Evolutionary conservation across 2,113 vertebrate genomes (phyloP), one percentile per base, ranked within the genome.

Genomic region (Donacobius atricapilla): DNA sequence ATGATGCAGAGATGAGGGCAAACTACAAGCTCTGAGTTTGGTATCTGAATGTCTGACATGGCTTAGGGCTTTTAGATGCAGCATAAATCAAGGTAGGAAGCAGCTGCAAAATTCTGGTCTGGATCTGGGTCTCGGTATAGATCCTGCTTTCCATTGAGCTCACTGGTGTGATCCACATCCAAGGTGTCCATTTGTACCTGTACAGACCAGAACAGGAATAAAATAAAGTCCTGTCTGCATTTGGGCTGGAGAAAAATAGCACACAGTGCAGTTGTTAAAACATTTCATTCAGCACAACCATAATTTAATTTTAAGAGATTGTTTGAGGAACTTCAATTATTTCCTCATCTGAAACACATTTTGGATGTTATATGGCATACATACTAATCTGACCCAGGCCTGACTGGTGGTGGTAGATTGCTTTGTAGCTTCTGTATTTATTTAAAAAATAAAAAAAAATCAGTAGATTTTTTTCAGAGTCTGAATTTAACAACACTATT

Each of bases 391-490:
- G 75, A 76, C 82, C 58, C 71, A 66, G 35, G 40, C 56, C 56
- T 71, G 63, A n/a, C 35, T 68, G 64, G 7, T 68, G 57, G 15
- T 86, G 48, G 31, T 23, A 64, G 57, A 40, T 75, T 1, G 5
- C 85, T 93, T 82, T 82, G 51, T 51, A 89, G 51, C 53, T 90
- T 94, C 92, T 51, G 7, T 90, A 87, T 89, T 87, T 92, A 71
- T 66, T 83, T 7, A 14, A 25, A 16, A 20, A 68, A 84, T 73
- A n/a, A 4, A 44, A 56, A 90, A 66, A 88, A 92, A 93, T 94
- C 68, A 61, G 64, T 86, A 77, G 50, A 53, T 85, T 82, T 64
- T 61, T 90, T 96, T 75, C 68, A 45, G 53, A 84, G 57, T 64
- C 68, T 82, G 89, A 93, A 95, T 94, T 96, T 93, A 94, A 66